A percentile compares a stretch with the other conserved stretches of the same genome.
phyloP scores from a whole-genome alignment of 2,888 invertebrate species.

The Drepana falcataria region DNA sequence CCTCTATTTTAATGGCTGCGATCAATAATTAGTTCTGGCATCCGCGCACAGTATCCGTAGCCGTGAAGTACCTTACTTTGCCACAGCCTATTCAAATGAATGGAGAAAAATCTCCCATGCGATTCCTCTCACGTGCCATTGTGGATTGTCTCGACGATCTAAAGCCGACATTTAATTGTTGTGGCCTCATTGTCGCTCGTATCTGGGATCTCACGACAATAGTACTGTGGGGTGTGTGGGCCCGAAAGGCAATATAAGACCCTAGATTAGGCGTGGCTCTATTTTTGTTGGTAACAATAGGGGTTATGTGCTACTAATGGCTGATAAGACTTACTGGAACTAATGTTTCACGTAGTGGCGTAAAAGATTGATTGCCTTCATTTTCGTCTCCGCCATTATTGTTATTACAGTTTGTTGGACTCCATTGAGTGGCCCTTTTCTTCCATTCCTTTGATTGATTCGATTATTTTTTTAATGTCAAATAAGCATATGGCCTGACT shows the following conservation, averaged over 20 bases:
- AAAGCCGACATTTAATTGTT: slow-evolving; percentile 63
- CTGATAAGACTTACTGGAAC: not conserved
- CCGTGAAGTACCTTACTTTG: slow-evolving; percentile 23
- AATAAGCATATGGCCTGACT: no score
- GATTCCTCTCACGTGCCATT: slow-evolving; percentile 70
- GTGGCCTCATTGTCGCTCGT: slow-evolving; percentile 58
- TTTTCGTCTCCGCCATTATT: no score
- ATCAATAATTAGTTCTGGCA: slow-evolving; percentile 31
- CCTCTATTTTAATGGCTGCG: slow-evolving; percentile 20
- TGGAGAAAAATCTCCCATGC: slow-evolving; percentile 57
- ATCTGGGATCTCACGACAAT: slow-evolving; percentile 60
- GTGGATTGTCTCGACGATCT: slow-evolving; percentile 61
- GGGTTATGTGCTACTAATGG: not conserved
- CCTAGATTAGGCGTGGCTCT: slow-evolving; percentile 6
- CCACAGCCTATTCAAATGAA: slow-evolving; percentile 34
- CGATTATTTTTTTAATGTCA: no score
- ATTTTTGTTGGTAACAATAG: slow-evolving; percentile 1
- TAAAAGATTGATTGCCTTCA: not conserved
- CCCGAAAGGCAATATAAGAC: slow-evolving; percentile 4
- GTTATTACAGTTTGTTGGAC: no score
- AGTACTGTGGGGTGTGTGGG: slow-evolving; percentile 15
- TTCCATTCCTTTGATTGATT: no score
- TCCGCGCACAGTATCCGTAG: slow-evolving; percentile 25
- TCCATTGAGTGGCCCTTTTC: no score
- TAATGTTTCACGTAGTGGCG: not conserved